Evolutionary conservation across 2,888 invertebrate species (phyloP).

Genomic region (Magallana nippona): DNA sequence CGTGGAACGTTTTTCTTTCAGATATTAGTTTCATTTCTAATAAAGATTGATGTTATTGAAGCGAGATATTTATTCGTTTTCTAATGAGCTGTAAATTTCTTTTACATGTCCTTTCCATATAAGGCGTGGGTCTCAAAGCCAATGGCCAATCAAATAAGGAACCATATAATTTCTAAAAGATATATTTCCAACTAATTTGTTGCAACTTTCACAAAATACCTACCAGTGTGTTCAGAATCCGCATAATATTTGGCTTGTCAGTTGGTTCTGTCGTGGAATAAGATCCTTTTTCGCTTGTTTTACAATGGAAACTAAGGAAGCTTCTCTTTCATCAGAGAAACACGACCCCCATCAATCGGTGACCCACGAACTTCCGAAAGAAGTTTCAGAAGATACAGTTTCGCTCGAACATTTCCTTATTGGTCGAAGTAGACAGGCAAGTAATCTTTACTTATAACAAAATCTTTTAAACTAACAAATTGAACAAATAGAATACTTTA

Average conservation of each 20-base stretch:
- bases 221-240: neutral
- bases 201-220: neutral
- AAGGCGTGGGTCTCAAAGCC: neutral
- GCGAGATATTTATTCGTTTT: neutral
- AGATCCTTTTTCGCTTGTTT: too few relatives aligned
- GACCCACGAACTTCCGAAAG: neutral
- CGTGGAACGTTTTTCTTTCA: neutral
- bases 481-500: too few relatives aligned
- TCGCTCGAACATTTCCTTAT: slow-evolving; percentile 29
- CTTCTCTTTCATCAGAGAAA: neutral
- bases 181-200: neutral
- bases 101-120: neutral
- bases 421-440: slow-evolving; percentile 38
- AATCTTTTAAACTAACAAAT: too few relatives aligned
- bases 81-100: slow-evolving; percentile 29
- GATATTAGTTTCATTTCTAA: slow-evolving; percentile 23
- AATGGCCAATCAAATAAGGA: neutral
- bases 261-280: neutral
- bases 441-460: too few relatives aligned
- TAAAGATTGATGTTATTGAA: neutral
- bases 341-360: neutral
- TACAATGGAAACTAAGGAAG: neutral
- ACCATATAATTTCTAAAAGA: neutral
- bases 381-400: slow-evolving; percentile 1
- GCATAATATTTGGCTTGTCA: neutral